These are phyloP conservation scores for Plagodis dolabraria DNA, from an alignment of 2,888 invertebrate genomes.

Conservation along the genomic window DNA sequence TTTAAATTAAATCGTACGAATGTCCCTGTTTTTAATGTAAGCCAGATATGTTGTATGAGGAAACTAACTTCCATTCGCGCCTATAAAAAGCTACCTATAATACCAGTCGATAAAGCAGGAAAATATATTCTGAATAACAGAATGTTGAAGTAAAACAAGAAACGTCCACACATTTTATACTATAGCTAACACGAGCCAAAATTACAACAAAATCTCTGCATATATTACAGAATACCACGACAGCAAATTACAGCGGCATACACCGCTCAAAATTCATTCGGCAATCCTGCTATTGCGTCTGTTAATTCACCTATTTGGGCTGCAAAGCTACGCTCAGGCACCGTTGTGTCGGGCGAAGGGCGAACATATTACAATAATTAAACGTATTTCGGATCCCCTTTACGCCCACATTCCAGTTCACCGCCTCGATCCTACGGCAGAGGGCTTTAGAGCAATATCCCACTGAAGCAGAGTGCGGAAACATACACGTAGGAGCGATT, in stretches of 20 bases:
- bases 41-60: too few relatives aligned
- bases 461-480: constrained; percentile 3
- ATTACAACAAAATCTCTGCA: neutral
- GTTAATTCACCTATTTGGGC: constrained; percentile 18
- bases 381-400: constrained; percentile 29
- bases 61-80: too few relatives aligned
- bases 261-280: constrained; percentile 7
- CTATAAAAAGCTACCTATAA: too few relatives aligned
- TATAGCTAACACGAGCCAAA: too few relatives aligned
- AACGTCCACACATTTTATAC: too few relatives aligned
- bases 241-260: constrained; percentile 11
- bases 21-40: too few relatives aligned
- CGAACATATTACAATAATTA: constrained; percentile 29
- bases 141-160: too few relatives aligned
- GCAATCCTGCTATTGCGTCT: constrained; percentile 7
- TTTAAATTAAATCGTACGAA: too few relatives aligned
- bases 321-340: constrained; percentile 20
- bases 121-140: neutral
- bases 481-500: neutral
- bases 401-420: constrained; percentile 23
- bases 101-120: neutral
- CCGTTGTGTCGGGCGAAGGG: constrained; percentile 12
- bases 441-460: constrained; percentile 5
- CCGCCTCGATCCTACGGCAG: constrained; percentile 17
- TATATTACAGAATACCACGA: neutral